A percentile compares a stretch with the other conserved stretches of the same genome.
Conservation (phyloP, 2,888 invertebrate species). For the Rhagonycha lutea region DNA sequence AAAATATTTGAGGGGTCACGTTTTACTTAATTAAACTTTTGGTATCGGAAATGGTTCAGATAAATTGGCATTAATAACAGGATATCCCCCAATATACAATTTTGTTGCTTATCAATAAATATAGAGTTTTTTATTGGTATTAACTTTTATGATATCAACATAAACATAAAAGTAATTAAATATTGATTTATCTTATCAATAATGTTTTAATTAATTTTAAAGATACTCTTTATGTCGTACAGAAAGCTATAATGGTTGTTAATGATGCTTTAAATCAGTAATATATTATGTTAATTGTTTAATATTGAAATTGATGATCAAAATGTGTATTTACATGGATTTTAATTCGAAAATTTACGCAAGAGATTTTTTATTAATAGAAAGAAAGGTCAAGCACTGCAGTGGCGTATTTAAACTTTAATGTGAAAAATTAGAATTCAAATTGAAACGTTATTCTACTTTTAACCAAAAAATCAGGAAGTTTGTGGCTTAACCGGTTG, state of each 20-base stretch:
- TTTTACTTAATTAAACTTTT: background rate
- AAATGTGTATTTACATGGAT: background rate
- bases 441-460: too few relatives aligned
- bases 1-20: background rate
- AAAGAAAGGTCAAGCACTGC: background rate
- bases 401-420: background rate
- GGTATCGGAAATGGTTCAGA: background rate
- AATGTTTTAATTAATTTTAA: background rate
- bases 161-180: background rate
- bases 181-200: background rate
- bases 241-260: background rate
- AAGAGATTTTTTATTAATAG: background rate
- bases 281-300: background rate
- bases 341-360: background rate
- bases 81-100: background rate
- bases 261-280: background rate
- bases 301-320: background rate
- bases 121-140: background rate
- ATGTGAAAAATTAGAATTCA: background rate
- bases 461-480: too few relatives aligned
- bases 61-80: background rate
- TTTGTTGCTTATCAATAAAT: background rate
- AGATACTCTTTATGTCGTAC: background rate
- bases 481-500: too few relatives aligned
- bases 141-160: background rate